Percentiles rank a stretch among this genome's conserved stretches.
Evolutionary conservation across 1,140 invertebrate genomes (phyloP).

Genomic region (Bombus confusus): DNA sequence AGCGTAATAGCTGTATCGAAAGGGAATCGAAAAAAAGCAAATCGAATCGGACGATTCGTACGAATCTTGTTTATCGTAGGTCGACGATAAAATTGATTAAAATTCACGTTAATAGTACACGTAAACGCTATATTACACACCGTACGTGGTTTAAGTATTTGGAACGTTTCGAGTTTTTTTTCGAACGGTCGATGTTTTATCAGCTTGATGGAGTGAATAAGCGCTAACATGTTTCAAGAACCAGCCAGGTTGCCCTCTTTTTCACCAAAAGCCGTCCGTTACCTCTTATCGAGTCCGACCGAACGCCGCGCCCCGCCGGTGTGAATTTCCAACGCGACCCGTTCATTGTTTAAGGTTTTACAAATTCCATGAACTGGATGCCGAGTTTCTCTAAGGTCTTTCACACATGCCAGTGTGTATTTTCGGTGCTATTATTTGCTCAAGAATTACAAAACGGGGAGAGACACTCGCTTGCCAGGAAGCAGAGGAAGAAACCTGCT

Average conservation of each 20-base stretch:
- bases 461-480: constrained; percentile 9
- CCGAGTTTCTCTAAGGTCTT: constrained; percentile 44
- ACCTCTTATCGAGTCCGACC: constrained; percentile 4
- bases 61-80: not conserved
- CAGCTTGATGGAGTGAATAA: not conserved
- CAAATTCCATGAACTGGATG: constrained; percentile 50
- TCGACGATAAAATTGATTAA: not conserved
- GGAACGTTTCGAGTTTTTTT: not conserved
- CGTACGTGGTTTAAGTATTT: not conserved
- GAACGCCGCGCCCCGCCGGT: constrained; percentile 1
- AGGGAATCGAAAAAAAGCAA: not conserved
- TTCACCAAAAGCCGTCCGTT: constrained; percentile 5
- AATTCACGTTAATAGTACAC: not conserved
- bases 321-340: constrained; percentile 28
- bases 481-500: not conserved
- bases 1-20: not conserved
- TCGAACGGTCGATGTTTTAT: not conserved
- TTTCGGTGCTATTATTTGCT: constrained; percentile 50
- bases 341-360: constrained; percentile 42
- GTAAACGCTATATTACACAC: no score
- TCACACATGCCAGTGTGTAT: constrained; percentile 48
- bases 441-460: constrained; percentile 51
- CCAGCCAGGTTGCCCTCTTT: not conserved
- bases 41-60: not conserved
- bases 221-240: not conserved